Evolutionary conservation across 2,888 invertebrate genomes (phyloP).

Genomic region (Archips crataeganus): DNA sequence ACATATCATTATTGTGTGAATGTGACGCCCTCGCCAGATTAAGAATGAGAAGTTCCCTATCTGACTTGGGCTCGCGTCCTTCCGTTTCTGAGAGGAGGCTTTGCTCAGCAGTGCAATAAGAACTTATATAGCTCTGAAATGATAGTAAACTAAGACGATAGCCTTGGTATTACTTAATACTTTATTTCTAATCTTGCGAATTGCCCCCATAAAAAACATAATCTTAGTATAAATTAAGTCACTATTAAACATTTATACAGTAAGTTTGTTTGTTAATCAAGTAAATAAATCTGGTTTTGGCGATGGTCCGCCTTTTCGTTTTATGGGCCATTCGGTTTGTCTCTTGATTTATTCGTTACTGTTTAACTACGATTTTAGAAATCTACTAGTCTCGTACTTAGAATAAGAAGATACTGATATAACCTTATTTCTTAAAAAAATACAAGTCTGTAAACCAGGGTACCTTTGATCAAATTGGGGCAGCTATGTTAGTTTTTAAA

Average conservation of each 20-base stretch:
- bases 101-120: too few species aligned
- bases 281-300: slow-evolving; percentile 17
- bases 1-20: too few species aligned
- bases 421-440: too few species aligned
- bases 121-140: too few species aligned
- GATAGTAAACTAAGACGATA: too few species aligned
- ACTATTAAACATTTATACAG: neutral
- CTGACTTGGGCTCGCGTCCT: too few species aligned
- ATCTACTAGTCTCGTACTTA: slow-evolving; percentile 46
- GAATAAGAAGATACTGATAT: slow-evolving; percentile 36
- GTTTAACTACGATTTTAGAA: slow-evolving; percentile 49
- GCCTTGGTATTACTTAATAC: neutral
- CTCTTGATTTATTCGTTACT: slow-evolving; percentile 59
- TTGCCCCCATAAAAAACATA: neutral
- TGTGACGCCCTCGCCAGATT: too few species aligned
- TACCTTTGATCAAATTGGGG: too few species aligned
- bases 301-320: slow-evolving; percentile 45
- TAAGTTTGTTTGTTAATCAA: slow-evolving; percentile 19
- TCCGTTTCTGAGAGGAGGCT: too few species aligned
- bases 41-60: too few species aligned
- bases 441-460: too few species aligned
- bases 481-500: too few species aligned
- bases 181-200: neutral
- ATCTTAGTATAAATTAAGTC: neutral
- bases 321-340: slow-evolving; percentile 62